Evolutionary conservation across 2,888 invertebrate genomes (phyloP).

Genomic region (Gastracanthus pulcherrimus): DNA sequence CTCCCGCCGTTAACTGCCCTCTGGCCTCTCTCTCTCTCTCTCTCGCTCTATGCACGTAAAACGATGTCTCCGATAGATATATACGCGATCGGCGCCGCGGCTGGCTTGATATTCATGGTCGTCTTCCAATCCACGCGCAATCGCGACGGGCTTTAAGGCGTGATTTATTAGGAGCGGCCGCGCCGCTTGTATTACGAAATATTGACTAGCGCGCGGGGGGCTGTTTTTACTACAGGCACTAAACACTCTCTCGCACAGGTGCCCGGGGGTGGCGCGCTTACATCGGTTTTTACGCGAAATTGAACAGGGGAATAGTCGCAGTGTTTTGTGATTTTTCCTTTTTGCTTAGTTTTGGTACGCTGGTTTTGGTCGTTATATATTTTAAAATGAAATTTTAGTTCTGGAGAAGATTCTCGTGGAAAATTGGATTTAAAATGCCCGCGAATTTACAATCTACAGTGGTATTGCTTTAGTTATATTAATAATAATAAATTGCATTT

Average conservation of each 20-base stretch:
- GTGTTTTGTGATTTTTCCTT: not conserved
- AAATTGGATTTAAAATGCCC: too few relatives aligned
- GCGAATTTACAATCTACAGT: too few relatives aligned
- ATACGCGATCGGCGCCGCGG: not conserved
- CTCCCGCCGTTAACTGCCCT: not conserved
- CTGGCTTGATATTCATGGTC: slow-evolving; percentile 6
- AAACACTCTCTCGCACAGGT: not conserved
- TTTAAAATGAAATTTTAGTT: too few relatives aligned
- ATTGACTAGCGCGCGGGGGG: not conserved
- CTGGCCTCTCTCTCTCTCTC: too few relatives aligned
- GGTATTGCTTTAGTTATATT: too few relatives aligned
- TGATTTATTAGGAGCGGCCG: slow-evolving; percentile 30
- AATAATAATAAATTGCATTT: too few relatives aligned
- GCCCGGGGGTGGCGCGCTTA: too few relatives aligned
- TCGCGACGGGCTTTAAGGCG: slow-evolving; percentile 24
- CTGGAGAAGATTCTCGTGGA: too few relatives aligned
- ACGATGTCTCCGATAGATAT: not conserved
- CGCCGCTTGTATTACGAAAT: slow-evolving; percentile 16
- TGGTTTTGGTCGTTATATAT: too few relatives aligned
- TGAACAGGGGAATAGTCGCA: not conserved
- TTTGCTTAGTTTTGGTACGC: too few relatives aligned
- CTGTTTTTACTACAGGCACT: not conserved
- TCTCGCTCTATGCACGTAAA: too few relatives aligned
- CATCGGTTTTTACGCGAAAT: not conserved
- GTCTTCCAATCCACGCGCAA: slow-evolving; percentile 24